Evolutionary conservation across 92 coral and sea anemone species (phyloP).

Genomic region (Plumapathes pennacea): DNA sequence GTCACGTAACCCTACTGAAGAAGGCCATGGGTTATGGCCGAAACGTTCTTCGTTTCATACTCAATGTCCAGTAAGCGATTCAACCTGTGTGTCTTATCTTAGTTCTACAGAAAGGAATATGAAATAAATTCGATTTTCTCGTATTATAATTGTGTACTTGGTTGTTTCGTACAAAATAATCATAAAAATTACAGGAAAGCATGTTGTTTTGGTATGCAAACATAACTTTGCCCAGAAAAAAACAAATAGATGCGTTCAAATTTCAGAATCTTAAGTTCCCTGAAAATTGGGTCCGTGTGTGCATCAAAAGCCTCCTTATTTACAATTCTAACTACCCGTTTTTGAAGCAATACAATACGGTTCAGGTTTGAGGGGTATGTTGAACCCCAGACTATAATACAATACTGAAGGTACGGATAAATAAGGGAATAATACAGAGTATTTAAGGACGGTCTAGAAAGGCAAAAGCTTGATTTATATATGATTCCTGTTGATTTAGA

Average conservation of each 20-base stretch:
- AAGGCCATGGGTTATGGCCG: too few relatives aligned
- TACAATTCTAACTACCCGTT: conserved; percentile 8
- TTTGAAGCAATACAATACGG: conserved; percentile 5
- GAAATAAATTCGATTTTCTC: conserved; percentile 4
- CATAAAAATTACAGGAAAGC: neutral
- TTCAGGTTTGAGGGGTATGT: conserved; percentile 5
- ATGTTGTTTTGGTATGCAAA: conserved; percentile 8
- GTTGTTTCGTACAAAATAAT: conserved; percentile 2
- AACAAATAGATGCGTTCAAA: neutral
- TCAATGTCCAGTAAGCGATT: too few relatives aligned
- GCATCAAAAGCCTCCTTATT: conserved; percentile 7
- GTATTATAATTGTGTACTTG: conserved; percentile 17
- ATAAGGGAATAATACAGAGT: conserved; percentile 15
- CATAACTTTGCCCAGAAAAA: conserved; percentile 7
- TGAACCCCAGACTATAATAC: conserved; percentile 7
- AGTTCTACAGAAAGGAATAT: conserved; percentile 6
- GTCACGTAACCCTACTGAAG: too few relatives aligned
- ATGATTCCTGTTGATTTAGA: conserved; percentile 30
- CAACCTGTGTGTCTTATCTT: too few relatives aligned
- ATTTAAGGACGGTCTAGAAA: conserved; percentile 3
- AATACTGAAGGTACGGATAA: conserved; percentile 16
- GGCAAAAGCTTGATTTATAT: conserved; percentile 30
- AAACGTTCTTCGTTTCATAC: too few relatives aligned
- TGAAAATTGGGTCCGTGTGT: conserved; percentile 18
- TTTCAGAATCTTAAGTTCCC: conserved; percentile 1